phyloP scores from a whole-genome alignment of 2,113 vertebrate genomes.

The Empidonax traillii region DNA sequence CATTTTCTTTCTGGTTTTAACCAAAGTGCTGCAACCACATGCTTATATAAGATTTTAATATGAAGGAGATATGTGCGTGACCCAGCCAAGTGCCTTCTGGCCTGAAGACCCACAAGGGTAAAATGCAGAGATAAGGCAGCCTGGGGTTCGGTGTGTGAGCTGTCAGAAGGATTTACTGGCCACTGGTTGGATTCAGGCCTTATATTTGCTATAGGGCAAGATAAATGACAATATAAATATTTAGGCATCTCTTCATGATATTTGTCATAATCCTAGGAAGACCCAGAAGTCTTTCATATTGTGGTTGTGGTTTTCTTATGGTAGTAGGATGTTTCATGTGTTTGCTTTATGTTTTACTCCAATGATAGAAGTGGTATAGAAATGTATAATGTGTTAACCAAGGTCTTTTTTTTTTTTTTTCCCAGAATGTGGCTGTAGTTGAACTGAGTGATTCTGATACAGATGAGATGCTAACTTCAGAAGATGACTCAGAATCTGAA shows the following conservation, averaged over 20 bases:
- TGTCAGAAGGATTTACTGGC: background rate
- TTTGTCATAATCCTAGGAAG: background rate
- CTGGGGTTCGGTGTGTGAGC: background rate
- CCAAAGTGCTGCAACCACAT: background rate
- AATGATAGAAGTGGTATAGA: background rate
- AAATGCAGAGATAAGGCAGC: background rate
- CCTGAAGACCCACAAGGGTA: background rate
- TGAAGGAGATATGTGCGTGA: background rate
- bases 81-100: background rate
- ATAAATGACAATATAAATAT: background rate
- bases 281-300: background rate
- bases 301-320: background rate
- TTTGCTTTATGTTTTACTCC: background rate
- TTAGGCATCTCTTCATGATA: background rate
- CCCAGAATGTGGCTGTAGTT: slow-evolving; percentile 87
- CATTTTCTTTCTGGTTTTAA: background rate
- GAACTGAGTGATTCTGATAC: slow-evolving; percentile 80
- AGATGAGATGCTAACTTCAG: slow-evolving; percentile 63
- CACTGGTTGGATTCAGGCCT: background rate
- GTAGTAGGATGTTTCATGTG: background rate
- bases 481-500: slow-evolving; percentile 69
- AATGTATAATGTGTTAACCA: background rate
- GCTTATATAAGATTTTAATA: background rate
- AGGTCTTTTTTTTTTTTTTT: background rate
- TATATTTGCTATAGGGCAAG: background rate